Evolutionary conservation across 2,797 vertebrate genomes (phyloP).

Genomic region (Anomalospiza imberbis): DNA sequence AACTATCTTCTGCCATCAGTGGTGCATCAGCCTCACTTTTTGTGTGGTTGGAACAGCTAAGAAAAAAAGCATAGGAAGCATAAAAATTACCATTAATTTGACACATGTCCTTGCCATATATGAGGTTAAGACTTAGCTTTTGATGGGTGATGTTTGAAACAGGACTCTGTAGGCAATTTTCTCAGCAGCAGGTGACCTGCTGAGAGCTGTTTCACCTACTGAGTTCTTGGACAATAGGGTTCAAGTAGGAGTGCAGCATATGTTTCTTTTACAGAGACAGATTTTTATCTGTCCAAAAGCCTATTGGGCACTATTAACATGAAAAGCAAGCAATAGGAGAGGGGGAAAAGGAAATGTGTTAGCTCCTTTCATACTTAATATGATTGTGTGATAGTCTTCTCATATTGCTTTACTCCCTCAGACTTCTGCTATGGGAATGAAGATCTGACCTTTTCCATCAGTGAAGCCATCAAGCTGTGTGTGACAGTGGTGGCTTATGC

Average conservation of each 20-base stretch:
- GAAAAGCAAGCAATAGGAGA: background rate
- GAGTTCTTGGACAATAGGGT: background rate
- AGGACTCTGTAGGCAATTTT: background rate
- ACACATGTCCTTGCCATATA: background rate
- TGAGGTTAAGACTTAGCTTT: background rate
- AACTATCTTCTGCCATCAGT: background rate
- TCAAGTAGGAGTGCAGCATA: background rate
- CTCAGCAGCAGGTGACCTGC: background rate
- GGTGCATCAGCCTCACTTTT: background rate
- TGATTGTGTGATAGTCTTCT: background rate
- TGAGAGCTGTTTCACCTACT: background rate
- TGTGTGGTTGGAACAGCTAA: background rate
- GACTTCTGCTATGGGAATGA: slow-evolving; percentile 99
- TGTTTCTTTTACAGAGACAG: background rate
- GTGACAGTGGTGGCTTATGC: slow-evolving; percentile 97
- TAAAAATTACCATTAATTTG: background rate
- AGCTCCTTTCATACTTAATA: background rate
- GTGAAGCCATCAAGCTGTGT: slow-evolving; percentile 95
- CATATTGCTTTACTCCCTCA: slow-evolving; percentile 55
- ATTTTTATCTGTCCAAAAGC: background rate
- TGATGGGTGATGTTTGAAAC: background rate
- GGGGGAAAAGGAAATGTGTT: background rate
- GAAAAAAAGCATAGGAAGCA: background rate
- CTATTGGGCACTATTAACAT: background rate
- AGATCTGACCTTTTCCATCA: slow-evolving; percentile 95